Base-by-base conservation (phyloP, 23 tunicate species). In the Trididemnum nubilum region DNA sequence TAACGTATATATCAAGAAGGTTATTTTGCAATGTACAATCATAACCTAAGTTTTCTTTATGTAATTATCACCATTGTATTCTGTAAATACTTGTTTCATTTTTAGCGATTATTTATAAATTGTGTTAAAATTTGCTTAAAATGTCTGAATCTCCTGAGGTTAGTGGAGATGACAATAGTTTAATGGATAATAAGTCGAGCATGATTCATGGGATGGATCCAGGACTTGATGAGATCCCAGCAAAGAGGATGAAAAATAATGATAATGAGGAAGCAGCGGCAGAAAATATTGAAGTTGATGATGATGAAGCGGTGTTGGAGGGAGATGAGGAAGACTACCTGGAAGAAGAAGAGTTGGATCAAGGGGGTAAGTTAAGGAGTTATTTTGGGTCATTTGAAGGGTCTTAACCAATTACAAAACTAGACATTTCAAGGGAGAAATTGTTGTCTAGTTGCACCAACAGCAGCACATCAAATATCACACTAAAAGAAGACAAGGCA, bases 281-380 rank as follows among this genome's bases (percentile, higher is more conserved):
- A 30, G 75, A 69, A 12, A 34, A 69, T 32, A 38, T 37, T 73
- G 58, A 37, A 19, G 57, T 2, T 73, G 58, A 73, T 37, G 57
- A 69, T 69, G 74, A 32, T 31, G 74, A n/a, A 9, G 69, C 69
- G 22, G 27, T 61, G 29, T n/a, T 22, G 29, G 69, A 69, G 5
- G 74, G 33, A 69, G 74, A 34, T 32, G 18, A 30, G 19, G 69
- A 18, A 63, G 69, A n/a, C 4, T 18, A 15, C 7, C 27, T 21
- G n/a, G 69, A 63, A 12, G 74, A 69, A n/a, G 74, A 69, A 33
- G 74, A 69, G 29, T 9, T 32, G 39, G 74, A 69, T 12, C 37
- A 69, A 33, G 74, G 67, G 4, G 67, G 29, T 61, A 3, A 61
- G 26, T 22, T 9, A 49, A 18, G 57, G 12, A 49, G n/a, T n/a